Percentiles rank a stretch among this genome's conserved stretches.
phyloP scores from a whole-genome alignment of 2,888 invertebrate species.

The Meganola albula region DNA sequence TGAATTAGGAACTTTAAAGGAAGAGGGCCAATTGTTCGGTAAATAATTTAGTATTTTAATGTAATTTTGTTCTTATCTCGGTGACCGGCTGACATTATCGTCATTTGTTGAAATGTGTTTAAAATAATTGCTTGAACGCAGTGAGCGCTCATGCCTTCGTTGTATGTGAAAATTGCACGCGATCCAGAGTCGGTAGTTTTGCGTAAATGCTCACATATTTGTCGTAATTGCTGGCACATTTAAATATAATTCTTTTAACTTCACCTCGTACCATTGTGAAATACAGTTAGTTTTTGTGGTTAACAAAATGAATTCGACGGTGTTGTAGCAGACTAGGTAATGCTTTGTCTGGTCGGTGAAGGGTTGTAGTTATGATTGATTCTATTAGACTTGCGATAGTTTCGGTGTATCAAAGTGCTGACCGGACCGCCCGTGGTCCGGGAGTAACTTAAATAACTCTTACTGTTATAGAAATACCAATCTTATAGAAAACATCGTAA shows the following conservation, averaged over 20 bases:
- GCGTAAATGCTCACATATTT: slow-evolving; percentile 75
- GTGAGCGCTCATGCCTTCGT: slow-evolving; percentile 62
- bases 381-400: slow-evolving; percentile 63
- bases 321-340: slow-evolving; percentile 19
- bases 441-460: slow-evolving; percentile 41
- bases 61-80: slow-evolving; percentile 59
- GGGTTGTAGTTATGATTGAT: slow-evolving; percentile 69
- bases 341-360: slow-evolving; percentile 21
- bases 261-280: slow-evolving; percentile 31
- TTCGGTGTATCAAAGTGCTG: slow-evolving; percentile 70
- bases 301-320: slow-evolving; percentile 20
- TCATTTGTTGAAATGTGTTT: slow-evolving; percentile 77
- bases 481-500: slow-evolving; percentile 33
- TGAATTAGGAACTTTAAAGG: too few relatives aligned
- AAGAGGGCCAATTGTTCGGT: slow-evolving; percentile 49
- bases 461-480: slow-evolving; percentile 32
- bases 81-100: slow-evolving; percentile 65
- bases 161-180: slow-evolving; percentile 71
- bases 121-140: slow-evolving; percentile 71
- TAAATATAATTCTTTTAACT: slow-evolving; percentile 43
- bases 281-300: slow-evolving; percentile 42
- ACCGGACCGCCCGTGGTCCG: slow-evolving; percentile 68
- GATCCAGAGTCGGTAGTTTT: slow-evolving; percentile 56
- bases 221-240: slow-evolving; percentile 57
- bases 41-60: slow-evolving; percentile 44